phyloP scores from a whole-genome alignment of 2,113 vertebrate species.

The Bagarius yarrelli region DNA sequence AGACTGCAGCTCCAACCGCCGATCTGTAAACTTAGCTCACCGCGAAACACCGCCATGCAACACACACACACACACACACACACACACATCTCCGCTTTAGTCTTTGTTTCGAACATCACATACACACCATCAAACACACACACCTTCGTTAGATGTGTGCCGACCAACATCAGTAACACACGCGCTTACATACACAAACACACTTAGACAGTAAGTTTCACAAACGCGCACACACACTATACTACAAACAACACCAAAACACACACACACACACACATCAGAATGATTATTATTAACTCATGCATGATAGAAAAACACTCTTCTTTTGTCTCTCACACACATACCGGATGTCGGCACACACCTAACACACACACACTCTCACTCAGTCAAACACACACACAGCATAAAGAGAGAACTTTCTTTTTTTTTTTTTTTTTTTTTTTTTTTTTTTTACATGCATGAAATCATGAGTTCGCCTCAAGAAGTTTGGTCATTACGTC shows the following conservation, averaged over 20 bases:
- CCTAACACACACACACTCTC: neutral
- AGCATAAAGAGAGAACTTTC: conserved; percentile 33
- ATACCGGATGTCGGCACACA: conserved; percentile 1
- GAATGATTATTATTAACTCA: too few relatives aligned
- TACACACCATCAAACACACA: conserved; percentile 50
- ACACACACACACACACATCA: too few relatives aligned
- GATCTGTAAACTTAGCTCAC: conserved; percentile 76
- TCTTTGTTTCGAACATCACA: conserved; percentile 66
- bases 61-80: neutral
- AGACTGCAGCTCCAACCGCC: conserved; percentile 74
- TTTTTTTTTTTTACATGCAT: conserved; percentile 68
- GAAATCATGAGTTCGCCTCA: conserved; percentile 76
- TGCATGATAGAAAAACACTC: too few relatives aligned
- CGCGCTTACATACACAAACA: conserved; percentile 6
- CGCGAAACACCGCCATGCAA: conserved; percentile 65
- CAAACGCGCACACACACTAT: too few relatives aligned
- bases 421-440: conserved; percentile 60
- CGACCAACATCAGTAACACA: neutral
- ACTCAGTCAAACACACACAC: conserved; percentile 12
- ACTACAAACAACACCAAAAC: too few relatives aligned
- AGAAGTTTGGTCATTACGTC: conserved; percentile 75
- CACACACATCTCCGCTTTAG: conserved; percentile 71
- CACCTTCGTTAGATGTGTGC: neutral
- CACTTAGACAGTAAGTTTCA: conserved; percentile 5
- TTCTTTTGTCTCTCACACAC: neutral